Conservation (phyloP, 2,113 vertebrate genomes). For the Prochilodus magdalenae region DNA sequence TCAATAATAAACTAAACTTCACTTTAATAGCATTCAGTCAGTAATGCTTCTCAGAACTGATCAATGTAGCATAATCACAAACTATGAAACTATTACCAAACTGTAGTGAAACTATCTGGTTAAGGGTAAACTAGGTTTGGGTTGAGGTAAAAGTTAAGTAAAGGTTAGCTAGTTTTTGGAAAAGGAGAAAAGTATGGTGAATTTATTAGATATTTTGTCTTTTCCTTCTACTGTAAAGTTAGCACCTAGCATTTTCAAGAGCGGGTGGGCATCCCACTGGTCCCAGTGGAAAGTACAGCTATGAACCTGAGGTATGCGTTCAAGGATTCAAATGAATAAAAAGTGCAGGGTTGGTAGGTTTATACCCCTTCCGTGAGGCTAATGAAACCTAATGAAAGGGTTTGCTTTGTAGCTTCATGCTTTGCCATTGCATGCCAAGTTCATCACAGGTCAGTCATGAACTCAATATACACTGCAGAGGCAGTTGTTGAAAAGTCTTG, state of each 20-base stretch:
- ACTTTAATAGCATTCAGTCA: no score
- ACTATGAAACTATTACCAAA: no score
- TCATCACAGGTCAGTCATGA: neutral
- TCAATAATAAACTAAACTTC: no score
- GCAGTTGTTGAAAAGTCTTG: conserved; percentile 49
- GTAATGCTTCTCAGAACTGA: no score
- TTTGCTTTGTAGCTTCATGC: neutral
- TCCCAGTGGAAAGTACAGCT: neutral
- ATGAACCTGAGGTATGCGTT: neutral
- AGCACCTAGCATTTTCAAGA: neutral
- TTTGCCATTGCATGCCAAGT: neutral
- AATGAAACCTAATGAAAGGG: neutral
- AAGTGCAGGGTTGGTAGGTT: conserved; percentile 22
- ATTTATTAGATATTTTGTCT: no score
- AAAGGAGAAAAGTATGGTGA: no score
- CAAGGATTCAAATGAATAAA: conserved; percentile 51
- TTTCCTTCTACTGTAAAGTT: no score
- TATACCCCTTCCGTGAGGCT: conserved; percentile 61
- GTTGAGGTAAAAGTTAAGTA: no score
- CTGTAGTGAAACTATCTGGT: no score
- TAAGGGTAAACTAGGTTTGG: no score
- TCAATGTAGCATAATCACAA: no score
- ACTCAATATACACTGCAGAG: conserved; percentile 20
- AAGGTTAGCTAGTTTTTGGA: no score
- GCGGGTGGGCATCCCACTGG: neutral